A percentile compares a stretch with the other conserved stretches of the same genome.
Conservation (phyloP, 2,797 vertebrate species). For the Schizothorax lantsangensis region DNA sequence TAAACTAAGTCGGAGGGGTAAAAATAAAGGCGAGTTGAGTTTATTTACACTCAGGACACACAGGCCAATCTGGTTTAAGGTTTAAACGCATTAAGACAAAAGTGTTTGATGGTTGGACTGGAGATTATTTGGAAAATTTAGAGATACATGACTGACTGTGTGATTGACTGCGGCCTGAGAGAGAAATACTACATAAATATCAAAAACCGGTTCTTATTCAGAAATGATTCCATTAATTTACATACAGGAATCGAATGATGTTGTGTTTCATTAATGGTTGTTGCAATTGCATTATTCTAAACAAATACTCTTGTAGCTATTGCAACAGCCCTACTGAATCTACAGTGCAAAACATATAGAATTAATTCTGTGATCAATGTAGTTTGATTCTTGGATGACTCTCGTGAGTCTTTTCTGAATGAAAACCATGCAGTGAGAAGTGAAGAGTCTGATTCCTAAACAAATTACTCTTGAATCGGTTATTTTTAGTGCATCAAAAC, state of each 20-base stretch:
- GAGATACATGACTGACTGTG: conserved; percentile 46
- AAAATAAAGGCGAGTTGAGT: conserved; percentile 72
- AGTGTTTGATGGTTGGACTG: conserved; percentile 59
- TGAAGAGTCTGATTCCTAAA: neutral
- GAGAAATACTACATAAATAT: neutral
- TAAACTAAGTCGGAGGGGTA: conserved; percentile 73
- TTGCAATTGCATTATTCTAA: neutral
- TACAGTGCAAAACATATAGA: neutral
- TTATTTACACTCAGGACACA: conserved; percentile 69
- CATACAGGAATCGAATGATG: neutral
- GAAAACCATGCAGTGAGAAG: neutral
- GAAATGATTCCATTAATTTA: neutral
- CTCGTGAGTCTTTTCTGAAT: neutral
- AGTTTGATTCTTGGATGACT: neutral
- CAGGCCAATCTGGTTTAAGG: conserved; percentile 58
- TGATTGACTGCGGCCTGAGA: conserved; percentile 44
- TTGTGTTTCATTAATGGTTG: conserved; percentile 11
- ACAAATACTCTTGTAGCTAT: neutral
- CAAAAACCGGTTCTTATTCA: neutral
- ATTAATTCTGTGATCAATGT: neutral
- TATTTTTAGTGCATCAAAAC: neutral
- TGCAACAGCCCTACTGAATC: neutral
- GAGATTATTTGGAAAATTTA: conserved; percentile 51
- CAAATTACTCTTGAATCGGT: neutral
- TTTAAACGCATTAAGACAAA: conserved; percentile 59